These are phyloP conservation scores for Tragelaphus imberbis DNA, from an alignment of 2,113 vertebrate genomes.

Conservation along the genomic window DNA sequence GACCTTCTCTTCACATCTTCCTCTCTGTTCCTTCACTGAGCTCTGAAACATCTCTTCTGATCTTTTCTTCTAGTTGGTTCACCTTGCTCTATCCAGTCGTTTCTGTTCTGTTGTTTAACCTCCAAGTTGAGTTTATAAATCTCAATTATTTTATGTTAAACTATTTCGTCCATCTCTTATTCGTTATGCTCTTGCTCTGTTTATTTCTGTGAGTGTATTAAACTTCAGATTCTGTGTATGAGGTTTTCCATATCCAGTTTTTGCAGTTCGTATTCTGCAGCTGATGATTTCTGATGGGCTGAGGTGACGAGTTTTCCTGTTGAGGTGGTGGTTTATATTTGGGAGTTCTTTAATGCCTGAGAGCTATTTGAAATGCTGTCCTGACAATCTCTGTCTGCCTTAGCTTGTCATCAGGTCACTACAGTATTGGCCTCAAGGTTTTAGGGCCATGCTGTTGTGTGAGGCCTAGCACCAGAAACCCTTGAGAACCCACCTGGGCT, in stretches of 20 bases:
- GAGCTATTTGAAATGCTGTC: background rate
- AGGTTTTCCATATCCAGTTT: background rate
- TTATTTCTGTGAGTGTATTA: background rate
- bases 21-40: background rate
- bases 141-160: background rate
- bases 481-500: background rate
- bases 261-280: background rate
- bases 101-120: background rate
- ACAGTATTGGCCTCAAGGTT: background rate
- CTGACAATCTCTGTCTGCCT: background rate
- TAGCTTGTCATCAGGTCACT: background rate
- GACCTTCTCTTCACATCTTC: background rate
- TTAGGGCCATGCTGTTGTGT: background rate
- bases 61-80: background rate
- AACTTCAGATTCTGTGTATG: background rate
- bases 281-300: background rate
- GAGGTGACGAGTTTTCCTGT: background rate
- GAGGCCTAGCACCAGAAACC: background rate
- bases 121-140: background rate
- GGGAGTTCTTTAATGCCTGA: background rate
- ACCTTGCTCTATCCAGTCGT: background rate
- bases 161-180: background rate
- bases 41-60: background rate
- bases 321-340: too few relatives aligned
- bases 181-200: background rate